These are phyloP conservation scores for Cheirogaleus medius DNA, from an alignment of 2,113 vertebrate genomes.

Conservation along the genomic window DNA sequence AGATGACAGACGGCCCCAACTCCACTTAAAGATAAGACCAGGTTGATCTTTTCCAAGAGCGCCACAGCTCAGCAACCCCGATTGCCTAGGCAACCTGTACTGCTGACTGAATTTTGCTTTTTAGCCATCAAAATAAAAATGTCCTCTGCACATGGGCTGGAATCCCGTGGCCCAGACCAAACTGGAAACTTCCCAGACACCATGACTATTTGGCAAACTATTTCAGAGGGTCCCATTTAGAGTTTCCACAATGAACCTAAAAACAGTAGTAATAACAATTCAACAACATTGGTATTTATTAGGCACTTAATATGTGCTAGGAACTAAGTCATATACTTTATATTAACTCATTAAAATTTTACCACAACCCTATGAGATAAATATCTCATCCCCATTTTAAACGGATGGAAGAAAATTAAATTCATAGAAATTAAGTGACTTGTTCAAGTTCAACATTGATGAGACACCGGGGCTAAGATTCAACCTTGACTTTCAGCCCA, in stretches of 20 bases:
- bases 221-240: not conserved
- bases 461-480: not conserved
- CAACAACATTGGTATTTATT: not conserved
- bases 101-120: not conserved
- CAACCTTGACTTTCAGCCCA: not conserved
- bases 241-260: not conserved
- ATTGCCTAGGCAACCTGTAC: not conserved
- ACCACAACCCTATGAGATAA: not conserved
- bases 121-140: not conserved
- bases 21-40: conserved; percentile 8
- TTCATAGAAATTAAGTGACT: not conserved
- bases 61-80: not conserved
- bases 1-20: not conserved
- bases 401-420: not conserved
- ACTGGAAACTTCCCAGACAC: not conserved
- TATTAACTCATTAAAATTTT: not conserved
- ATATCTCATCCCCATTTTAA: not conserved
- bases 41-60: not conserved
- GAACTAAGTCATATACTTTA: not conserved
- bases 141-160: not conserved
- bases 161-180: not conserved
- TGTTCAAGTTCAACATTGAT: not conserved
- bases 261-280: not conserved
- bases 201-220: not conserved
- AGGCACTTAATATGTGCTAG: not conserved